Conservation (phyloP, 30 jellyfish, hydroid and myxozoan genomes). For the Mastigias papua region DNA sequence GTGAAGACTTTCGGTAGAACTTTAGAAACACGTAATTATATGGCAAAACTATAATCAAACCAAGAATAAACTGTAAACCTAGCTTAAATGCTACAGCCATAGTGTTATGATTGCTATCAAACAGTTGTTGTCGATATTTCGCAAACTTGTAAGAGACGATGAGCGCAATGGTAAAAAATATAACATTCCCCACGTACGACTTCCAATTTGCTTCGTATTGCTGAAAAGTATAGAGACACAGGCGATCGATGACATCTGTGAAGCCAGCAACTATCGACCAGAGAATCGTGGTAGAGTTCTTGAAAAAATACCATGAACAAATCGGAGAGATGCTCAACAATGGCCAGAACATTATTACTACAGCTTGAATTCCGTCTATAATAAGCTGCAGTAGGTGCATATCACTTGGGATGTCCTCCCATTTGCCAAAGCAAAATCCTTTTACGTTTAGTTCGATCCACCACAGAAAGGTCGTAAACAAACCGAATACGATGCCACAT, state of each 20-base stretch:
- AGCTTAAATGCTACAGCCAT: not conserved
- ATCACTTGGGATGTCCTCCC: not conserved
- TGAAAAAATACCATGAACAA: constrained; percentile 5
- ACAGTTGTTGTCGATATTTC: not conserved
- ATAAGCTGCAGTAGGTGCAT: not conserved
- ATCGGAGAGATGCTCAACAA: not conserved
- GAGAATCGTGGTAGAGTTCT: not conserved
- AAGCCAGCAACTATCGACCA: constrained; percentile 11
- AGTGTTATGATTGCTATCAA: not conserved
- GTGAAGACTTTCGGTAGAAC: not conserved
- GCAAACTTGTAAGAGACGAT: not conserved
- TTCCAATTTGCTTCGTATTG: constrained; percentile 1
- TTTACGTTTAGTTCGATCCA: constrained; percentile 19
- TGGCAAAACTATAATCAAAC: not conserved
- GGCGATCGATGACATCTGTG: constrained; percentile 2
- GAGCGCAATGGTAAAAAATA: not conserved
- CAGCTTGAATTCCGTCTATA: not conserved
- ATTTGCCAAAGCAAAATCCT: constrained; percentile 12
- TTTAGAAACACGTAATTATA: constrained; percentile 8
- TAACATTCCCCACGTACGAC: constrained; percentile 30
- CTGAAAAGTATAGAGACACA: constrained; percentile 5
- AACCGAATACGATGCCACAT: constrained; percentile 7
- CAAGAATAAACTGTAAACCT: constrained; percentile 13
- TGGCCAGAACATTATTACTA: constrained; percentile 22
- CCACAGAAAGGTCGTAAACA: constrained; percentile 21